phyloP scores from a whole-genome alignment of 2,888 invertebrate species.

The Adineta ricciae region DNA sequence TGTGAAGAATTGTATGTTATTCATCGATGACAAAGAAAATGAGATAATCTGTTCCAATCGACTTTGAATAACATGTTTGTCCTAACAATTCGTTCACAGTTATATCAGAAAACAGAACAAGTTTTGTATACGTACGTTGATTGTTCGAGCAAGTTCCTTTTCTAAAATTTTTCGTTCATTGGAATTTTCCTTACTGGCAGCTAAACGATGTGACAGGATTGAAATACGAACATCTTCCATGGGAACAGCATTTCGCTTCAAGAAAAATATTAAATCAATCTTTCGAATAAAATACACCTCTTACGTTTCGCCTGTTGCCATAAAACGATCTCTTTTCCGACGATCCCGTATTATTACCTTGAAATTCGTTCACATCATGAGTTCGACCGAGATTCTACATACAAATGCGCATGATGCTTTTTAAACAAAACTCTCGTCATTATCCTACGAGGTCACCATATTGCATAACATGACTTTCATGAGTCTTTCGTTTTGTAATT shows the following conservation, averaged over 20 bases:
- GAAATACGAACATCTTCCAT: slow-evolving; percentile 34
- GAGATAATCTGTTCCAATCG: background rate
- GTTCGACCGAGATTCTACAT: slow-evolving; percentile 6
- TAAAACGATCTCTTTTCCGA: background rate
- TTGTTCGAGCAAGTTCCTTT: background rate
- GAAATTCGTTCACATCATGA: slow-evolving; percentile 27
- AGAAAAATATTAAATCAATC: background rate
- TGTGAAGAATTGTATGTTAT: background rate
- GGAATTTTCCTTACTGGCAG: background rate
- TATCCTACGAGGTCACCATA: slow-evolving; percentile 53
- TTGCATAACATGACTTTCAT: slow-evolving; percentile 56
- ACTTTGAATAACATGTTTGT: slow-evolving; percentile 3
- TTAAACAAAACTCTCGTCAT: slow-evolving; percentile 10
- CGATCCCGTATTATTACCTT: background rate
- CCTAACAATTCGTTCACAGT: background rate
- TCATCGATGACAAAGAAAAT: background rate
- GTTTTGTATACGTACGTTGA: background rate
- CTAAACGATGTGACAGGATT: slow-evolving; percentile 27
- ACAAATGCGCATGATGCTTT: background rate
- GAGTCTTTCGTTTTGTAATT: slow-evolving; percentile 54
- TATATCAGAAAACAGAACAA: background rate
- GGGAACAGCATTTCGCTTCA: slow-evolving; percentile 34
- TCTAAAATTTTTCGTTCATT: background rate
- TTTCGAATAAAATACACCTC: background rate
- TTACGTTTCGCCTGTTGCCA: background rate